phyloP scores from a whole-genome alignment of 2,888 invertebrate species.

The Apamea sordens region DNA sequence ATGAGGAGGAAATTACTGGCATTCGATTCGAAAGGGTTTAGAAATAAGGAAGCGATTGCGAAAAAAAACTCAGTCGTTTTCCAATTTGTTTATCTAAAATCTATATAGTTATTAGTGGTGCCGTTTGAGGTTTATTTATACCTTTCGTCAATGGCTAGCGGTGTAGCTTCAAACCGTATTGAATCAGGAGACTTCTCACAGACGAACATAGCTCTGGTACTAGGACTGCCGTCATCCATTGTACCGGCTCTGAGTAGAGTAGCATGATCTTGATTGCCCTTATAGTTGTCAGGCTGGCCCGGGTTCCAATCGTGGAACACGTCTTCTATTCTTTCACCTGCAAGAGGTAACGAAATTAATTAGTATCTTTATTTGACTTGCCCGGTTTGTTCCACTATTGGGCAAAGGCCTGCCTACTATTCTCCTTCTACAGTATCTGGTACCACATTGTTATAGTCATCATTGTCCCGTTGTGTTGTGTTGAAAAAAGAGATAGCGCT shows the following conservation, averaged over 20 bases:
- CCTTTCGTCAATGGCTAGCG: not conserved
- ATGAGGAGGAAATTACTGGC: not conserved
- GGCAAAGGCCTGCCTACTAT: not conserved
- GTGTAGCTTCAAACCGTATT: constrained; percentile 6
- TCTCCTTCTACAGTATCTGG: not conserved
- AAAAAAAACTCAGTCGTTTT: constrained; percentile 7
- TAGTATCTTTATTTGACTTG: not conserved
- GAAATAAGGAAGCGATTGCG: not conserved
- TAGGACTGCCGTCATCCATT: not conserved
- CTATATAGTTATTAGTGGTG: no score
- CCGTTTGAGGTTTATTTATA: not conserved
- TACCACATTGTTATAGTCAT: not conserved
- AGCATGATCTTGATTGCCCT: not conserved
- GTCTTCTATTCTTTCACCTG: constrained; percentile 31
- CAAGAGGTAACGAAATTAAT: not conserved
- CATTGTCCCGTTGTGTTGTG: not conserved
- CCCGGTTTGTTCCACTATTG: not conserved
- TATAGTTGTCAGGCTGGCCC: constrained; percentile 17
- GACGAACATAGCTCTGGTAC: constrained; percentile 21
- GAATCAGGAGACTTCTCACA: constrained; percentile 41
- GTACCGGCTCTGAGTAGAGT: not conserved
- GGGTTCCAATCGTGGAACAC: constrained; percentile 23
- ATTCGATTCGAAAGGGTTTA: not conserved
- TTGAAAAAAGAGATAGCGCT: not conserved
- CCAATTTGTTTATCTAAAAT: not conserved